Base-by-base conservation (phyloP, 2,797 vertebrate species). In the Enteromius viviparus region DNA sequence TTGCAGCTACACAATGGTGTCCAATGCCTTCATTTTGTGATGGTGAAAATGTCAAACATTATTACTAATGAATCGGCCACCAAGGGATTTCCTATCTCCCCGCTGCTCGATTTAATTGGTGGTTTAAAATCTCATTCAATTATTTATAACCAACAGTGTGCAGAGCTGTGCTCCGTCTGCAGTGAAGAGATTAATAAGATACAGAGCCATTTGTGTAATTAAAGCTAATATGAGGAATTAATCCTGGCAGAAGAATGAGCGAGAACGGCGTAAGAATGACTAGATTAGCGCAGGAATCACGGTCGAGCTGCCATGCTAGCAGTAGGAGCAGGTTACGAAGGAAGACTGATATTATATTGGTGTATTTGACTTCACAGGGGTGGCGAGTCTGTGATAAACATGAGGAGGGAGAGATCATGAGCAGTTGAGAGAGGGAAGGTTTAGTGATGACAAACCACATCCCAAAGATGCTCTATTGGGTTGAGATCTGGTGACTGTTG, bases 51-150 rank as follows among this genome's bases (percentile, higher is more conserved):
- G 94, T 94, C 94, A 95, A 85, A 87, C 89, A 90, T 91, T 92
- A 92, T 93, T 90, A 92, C 90, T 94, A 93, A 94, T 94, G 90
- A 93, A 91, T 89, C 45, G 82, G 89, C 90, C 93, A 89, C 90
- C 88, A 23, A 89, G 91, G 86, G 89, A 87, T 86, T 88, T 93
- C 93, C 92, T 91, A 86, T 89, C 85, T 84, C 87, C 94, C 94
- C 71, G 89, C 92, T 92, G 93, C 78, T 91, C 11, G 0, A 87
- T 87, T 93, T 95, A 95, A 95, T 94, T 94, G 90, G 88, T 72
- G 88, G 87, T 91, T 93, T 92, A 90, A 94, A 92, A 90, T 89
- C 83, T 84, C 87, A 88, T 91, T 94, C 88, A 94, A 95, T 94
- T 94, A 95, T 95, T 95, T 92, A 95, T 89, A 90, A 85, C 71